Evolutionary conservation across 2,888 invertebrate species (phyloP), one percentile per base, ranked within the genome.

Genomic region (Cheilosia impressa): DNA sequence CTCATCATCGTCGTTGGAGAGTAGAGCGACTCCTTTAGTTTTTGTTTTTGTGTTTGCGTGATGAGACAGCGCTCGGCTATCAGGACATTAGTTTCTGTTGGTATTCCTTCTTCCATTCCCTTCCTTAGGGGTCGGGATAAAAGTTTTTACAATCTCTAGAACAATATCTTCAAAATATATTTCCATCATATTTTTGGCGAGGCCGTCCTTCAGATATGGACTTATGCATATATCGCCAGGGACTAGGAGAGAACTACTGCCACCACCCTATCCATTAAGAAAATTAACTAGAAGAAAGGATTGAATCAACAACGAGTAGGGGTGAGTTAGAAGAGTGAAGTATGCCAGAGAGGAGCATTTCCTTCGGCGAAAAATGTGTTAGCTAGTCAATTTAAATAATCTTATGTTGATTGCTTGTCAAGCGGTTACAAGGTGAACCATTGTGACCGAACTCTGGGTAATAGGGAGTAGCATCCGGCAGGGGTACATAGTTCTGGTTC

Each of bases 371-470:
- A 60, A 27, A 58, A 52, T 50, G 79, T 47, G 65, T 50, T 69
- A 79, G 27, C 66, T 76, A 66, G 80, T 34, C 72, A 85, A 81
- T 85, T 85, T 81, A 76, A 85, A 77, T 81, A 85, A 81, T 81
- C 81, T 77, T 45, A 76, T 72, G 72, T 85, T 81, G 81, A 85
- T 85, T 85, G 76, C 85, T 81, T 81, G 76, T 85, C 76, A 81
- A 81, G 76, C 77, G 77, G 81, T 85, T 65, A 76, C 73, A 62
- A 69, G 63, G 69, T 79, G 63, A 84, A 71, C 71, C 57, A 43
- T 65, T 57, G 19, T 58, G 53, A 47, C 47, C 24, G 47, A 60
- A 50, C 31, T 50, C n/a, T 34, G 47, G 34, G 43, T 43, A 19
- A 7, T 24, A 15, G 24, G 19, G 22, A 13, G 9, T 19, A 38